Base-by-base conservation (phyloP, 1,140 invertebrate species). In the Gryon sp. region DNA sequence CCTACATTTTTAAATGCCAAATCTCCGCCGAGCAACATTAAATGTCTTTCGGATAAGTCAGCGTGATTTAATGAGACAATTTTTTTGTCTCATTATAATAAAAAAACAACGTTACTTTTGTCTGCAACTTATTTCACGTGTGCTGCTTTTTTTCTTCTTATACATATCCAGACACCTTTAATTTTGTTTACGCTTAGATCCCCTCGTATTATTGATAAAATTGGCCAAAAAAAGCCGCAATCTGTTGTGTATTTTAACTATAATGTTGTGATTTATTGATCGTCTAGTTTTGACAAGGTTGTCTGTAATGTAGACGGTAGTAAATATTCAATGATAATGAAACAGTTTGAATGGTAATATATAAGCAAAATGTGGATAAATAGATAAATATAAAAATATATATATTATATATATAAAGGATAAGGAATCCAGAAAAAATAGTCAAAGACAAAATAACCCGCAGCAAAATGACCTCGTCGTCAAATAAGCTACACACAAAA, bases 381-480 rank as follows among this genome's bases (percentile, higher is more conserved):
- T 11, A 36, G 4, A 36, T 28, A 20, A 34, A 45, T 48, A 19
- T 30, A 34, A 16, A 22, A 41, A 59, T n/a, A n/a, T n/a, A n/a
- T n/a, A n/a, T n/a, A n/a, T n/a, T n/a, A n/a, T n/a, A n/a, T n/a
- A n/a, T n/a, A n/a, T n/a, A n/a, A n/a, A n/a, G n/a, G n/a, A n/a
- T n/a, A n/a, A n/a, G n/a, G n/a, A n/a, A n/a, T n/a, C n/a, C n/a
- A n/a, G n/a, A n/a, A n/a, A n/a, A n/a, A n/a, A n/a, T n/a, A n/a
- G n/a, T n/a, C n/a, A n/a, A n/a, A n/a, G n/a, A n/a, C n/a, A n/a
- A n/a, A n/a, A n/a, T n/a, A n/a, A n/a, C n/a, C n/a, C n/a, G n/a
- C n/a, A n/a, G n/a, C n/a, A n/a, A n/a, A n/a, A n/a, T n/a, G n/a
- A n/a, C n/a, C n/a, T n/a, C n/a, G n/a, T n/a, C n/a, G n/a, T n/a